Conservation (phyloP, 2,888 invertebrate species). For the Limnephilus lunatus region DNA sequence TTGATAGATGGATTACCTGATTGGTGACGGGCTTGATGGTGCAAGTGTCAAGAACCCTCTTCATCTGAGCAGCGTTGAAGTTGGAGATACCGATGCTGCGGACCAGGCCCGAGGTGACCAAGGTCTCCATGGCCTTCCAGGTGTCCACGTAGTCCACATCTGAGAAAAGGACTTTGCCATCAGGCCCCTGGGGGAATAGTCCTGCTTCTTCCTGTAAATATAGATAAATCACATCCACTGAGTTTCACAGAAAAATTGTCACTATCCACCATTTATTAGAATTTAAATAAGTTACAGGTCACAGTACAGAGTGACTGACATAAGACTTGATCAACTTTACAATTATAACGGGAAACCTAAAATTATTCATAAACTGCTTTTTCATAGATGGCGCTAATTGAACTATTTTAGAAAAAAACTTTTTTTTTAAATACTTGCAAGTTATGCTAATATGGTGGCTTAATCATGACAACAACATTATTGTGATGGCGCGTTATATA, state of each 20-base stretch:
- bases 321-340: too few relatives aligned
- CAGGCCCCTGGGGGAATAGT: slow-evolving; percentile 78
- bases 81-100: slow-evolving; percentile 88
- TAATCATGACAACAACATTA: too few relatives aligned
- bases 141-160: slow-evolving; percentile 86
- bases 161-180: slow-evolving; percentile 79
- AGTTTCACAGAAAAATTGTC: background rate
- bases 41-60: slow-evolving; percentile 79
- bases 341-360: too few relatives aligned
- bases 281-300: too few relatives aligned
- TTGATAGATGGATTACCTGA: slow-evolving; percentile 74
- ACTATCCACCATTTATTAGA: background rate
- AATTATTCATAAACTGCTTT: too few relatives aligned
- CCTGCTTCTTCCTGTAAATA: slow-evolving; percentile 77
- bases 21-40: slow-evolving; percentile 81
- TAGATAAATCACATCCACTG: background rate
- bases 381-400: too few relatives aligned
- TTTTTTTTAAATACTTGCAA: too few relatives aligned
- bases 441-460: too few relatives aligned
- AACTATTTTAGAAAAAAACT: too few relatives aligned
- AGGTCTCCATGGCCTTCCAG: slow-evolving; percentile 85
- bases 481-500: too few relatives aligned
- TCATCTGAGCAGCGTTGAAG: slow-evolving; percentile 86
- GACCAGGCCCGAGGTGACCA: slow-evolving; percentile 81
- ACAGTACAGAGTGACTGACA: too few relatives aligned